These are phyloP conservation scores for Podarcis muralis DNA, from an alignment of 2,113 vertebrate genomes.

Conservation along the genomic window DNA sequence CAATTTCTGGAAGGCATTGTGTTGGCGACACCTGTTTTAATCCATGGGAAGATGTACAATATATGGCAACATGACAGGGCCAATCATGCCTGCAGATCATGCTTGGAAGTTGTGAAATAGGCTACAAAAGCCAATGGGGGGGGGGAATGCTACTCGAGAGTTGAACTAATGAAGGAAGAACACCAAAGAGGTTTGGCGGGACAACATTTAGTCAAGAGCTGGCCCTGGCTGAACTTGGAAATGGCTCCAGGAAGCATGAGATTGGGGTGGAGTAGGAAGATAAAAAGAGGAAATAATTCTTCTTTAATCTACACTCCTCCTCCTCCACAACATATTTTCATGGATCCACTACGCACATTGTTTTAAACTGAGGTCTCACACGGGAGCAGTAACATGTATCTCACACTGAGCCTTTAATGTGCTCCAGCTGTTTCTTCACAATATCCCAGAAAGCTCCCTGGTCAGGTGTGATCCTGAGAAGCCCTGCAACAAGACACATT, in stretches of 20 bases:
- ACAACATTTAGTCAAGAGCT: background rate
- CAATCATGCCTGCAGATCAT: background rate
- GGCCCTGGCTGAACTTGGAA: background rate
- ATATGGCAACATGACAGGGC: background rate
- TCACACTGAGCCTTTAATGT: slow-evolving; percentile 55
- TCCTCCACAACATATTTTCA: background rate
- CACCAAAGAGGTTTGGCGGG: background rate
- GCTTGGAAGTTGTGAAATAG: background rate
- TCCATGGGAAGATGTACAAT: background rate
- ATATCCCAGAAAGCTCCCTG: background rate
- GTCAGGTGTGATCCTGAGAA: background rate
- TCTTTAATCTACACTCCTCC: background rate
- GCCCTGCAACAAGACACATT: background rate
- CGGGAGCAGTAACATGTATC: slow-evolving; percentile 62
- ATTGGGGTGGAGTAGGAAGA: background rate
- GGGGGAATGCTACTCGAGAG: background rate
- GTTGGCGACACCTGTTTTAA: background rate
- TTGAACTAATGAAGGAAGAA: too few relatives aligned
- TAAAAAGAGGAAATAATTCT: background rate
- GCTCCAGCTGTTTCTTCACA: slow-evolving; percentile 61
- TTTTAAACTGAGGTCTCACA: slow-evolving; percentile 63
- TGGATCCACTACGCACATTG: slow-evolving; percentile 20
- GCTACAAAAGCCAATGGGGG: background rate
- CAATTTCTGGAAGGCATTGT: background rate
- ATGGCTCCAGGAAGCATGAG: background rate